Evolutionary conservation across 2,888 invertebrate species (phyloP).

Genomic region (Zelleria hepariella): DNA sequence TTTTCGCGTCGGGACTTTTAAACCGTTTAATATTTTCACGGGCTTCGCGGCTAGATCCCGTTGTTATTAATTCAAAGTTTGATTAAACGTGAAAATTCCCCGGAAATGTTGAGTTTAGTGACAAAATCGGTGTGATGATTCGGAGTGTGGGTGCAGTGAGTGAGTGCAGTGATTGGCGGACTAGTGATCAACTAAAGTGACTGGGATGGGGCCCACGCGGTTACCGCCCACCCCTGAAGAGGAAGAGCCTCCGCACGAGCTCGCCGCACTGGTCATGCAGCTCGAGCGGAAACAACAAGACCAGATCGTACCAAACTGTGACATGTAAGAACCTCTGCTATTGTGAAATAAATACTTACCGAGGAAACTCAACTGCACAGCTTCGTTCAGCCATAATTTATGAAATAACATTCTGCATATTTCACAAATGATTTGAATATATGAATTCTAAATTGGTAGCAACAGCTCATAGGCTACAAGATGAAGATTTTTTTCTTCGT

Average conservation of each 20-base stretch:
- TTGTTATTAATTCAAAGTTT: background rate
- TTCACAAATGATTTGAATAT: background rate
- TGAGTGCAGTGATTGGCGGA: constrained; percentile 28
- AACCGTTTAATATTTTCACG: background rate
- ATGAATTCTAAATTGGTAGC: background rate
- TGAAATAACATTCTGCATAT: background rate
- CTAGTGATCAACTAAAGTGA: constrained; percentile 33
- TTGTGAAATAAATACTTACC: background rate
- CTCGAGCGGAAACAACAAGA: constrained; percentile 17
- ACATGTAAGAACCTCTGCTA: constrained; percentile 32
- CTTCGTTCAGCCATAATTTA: background rate
- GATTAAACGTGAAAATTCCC: background rate
- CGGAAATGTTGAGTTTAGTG: background rate
- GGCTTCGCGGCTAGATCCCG: background rate
- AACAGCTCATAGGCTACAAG: background rate
- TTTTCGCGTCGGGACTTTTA: constrained; percentile 31
- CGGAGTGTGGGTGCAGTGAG: constrained; percentile 35
- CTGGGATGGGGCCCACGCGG: constrained; percentile 56
- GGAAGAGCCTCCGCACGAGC: constrained; percentile 41
- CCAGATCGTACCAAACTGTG: constrained; percentile 24
- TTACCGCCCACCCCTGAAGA: constrained; percentile 57
- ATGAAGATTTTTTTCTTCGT: background rate
- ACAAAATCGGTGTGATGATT: constrained; percentile 26
- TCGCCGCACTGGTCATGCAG: constrained; percentile 15
- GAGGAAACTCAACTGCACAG: background rate